Evolutionary conservation across 2,888 invertebrate genomes (phyloP), one percentile per base, ranked within the genome.

Genomic region (Serripes groenlandicus): DNA sequence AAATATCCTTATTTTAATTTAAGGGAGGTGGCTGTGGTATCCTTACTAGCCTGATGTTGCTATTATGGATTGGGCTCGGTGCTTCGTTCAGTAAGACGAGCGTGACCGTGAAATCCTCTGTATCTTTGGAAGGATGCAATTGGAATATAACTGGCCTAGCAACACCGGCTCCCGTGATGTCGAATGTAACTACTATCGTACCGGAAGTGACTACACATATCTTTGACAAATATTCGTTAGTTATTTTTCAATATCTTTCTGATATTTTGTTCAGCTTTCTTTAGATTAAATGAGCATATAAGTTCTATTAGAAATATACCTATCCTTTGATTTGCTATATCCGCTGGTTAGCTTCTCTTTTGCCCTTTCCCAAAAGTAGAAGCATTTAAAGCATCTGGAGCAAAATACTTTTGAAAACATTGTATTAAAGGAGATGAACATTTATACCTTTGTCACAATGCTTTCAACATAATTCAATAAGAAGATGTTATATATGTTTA

Each of bases 1-100:
- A n/a, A n/a, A n/a, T n/a, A n/a, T n/a, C n/a, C n/a, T n/a, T n/a
- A n/a, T n/a, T n/a, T n/a, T n/a, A n/a, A n/a, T n/a, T n/a, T n/a
- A n/a, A 85, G 85, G 85, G 85, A 21, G 85, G 85, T 4, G 23
- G n/a, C 0, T 3, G 66, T 28, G 85, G 85, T 2, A 52, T 85
- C n/a, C 23, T 66, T 3, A 62, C 82, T 2, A 66, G 75, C 30
- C n/a, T 85, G 26, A 49, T 34, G 1, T 34, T 85, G 11, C 35
- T 83, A 28, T 37, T 83, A 15, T 85, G 85, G 85, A 83, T 85
- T 15, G 83, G 78, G 21, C 30, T 85, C 2, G 85, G 85, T 1
- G 66, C 75, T 0, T 42, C 64, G 0, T 28, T 85, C 21, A 56
- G 68, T 21, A 49, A 34, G 18, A 78, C 78, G 3, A 85, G 80